phyloP scores from a whole-genome alignment of 2,113 vertebrate genomes.

The Daubentonia madagascariensis region DNA sequence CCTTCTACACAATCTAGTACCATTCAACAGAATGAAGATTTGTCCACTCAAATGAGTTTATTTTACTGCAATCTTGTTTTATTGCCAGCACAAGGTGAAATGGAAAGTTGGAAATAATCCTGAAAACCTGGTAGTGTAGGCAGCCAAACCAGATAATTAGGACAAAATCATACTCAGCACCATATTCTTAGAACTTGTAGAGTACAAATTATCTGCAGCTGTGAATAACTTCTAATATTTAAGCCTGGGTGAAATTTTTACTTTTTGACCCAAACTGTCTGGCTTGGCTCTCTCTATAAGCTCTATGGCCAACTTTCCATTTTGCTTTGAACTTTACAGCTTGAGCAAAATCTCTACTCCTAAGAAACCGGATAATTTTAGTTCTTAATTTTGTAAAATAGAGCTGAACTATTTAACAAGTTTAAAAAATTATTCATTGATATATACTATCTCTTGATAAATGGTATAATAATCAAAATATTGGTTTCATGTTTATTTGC shows the following conservation, averaged over 20 bases:
- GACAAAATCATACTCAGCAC: background rate
- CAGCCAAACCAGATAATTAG: constrained; percentile 36
- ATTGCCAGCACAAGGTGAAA: constrained; percentile 38
- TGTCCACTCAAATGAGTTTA: constrained; percentile 2
- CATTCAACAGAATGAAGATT: background rate
- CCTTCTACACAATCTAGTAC: background rate
- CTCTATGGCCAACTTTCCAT: constrained; percentile 37
- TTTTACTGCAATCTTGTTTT: background rate
- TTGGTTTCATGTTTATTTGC: constrained; percentile 32
- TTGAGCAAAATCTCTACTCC: background rate
- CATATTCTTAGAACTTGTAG: background rate
- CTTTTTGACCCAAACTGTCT: constrained; percentile 45
- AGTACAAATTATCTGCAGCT: constrained; percentile 56
- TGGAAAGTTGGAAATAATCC: constrained; percentile 51
- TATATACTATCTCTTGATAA: background rate
- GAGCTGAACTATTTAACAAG: background rate
- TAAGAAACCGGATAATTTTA: constrained; percentile 4
- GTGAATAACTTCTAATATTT: constrained; percentile 40
- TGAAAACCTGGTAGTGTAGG: background rate
- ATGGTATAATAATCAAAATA: constrained; percentile 20
- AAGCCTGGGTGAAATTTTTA: background rate
- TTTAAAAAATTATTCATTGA: constrained; percentile 19
- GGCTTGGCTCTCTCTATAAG: constrained; percentile 6
- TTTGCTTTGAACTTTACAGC: constrained; percentile 13
- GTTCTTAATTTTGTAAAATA: constrained; percentile 35